phyloP scores from a whole-genome alignment of 2,888 invertebrate species.

The Pseudococcus longispinus region DNA sequence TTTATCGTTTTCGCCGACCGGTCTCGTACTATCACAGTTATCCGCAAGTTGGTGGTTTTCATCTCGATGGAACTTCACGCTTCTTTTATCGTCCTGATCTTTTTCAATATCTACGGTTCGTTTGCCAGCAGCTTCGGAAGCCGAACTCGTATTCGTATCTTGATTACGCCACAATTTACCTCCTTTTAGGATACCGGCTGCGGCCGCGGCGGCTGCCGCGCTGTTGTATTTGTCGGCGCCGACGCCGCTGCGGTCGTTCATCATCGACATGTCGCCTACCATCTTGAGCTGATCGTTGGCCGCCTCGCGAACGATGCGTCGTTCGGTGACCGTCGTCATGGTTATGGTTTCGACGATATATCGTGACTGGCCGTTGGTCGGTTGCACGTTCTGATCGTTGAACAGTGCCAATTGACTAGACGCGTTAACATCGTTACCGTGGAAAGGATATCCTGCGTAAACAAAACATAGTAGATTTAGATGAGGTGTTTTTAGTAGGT shows the following conservation, averaged over 20 bases:
- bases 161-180: slow-evolving; percentile 75
- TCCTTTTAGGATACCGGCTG: slow-evolving; percentile 75
- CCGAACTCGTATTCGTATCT: not conserved
- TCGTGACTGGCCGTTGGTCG: slow-evolving; percentile 59
- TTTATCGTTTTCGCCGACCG: slow-evolving; percentile 60
- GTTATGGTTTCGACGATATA: slow-evolving; percentile 73
- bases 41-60: slow-evolving; percentile 39
- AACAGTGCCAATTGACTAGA: slow-evolving; percentile 54
- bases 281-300: slow-evolving; percentile 58
- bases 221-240: slow-evolving; percentile 63
- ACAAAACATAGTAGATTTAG: not conserved
- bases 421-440: slow-evolving; percentile 51
- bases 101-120: not conserved
- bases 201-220: slow-evolving; percentile 64
- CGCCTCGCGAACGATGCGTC: slow-evolving; percentile 68
- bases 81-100: slow-evolving; percentile 56
- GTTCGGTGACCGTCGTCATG: slow-evolving; percentile 73
- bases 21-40: slow-evolving; percentile 60
- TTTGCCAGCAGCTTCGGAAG: not conserved
- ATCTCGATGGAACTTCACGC: slow-evolving; percentile 57
- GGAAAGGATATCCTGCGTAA: slow-evolving; percentile 49
- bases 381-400: slow-evolving; percentile 45
- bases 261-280: slow-evolving; percentile 59
- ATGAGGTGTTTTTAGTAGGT: no score
- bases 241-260: slow-evolving; percentile 30